Evolutionary conservation across 2,888 invertebrate species (phyloP).

Genomic region (Metacarcinus magister): DNA sequence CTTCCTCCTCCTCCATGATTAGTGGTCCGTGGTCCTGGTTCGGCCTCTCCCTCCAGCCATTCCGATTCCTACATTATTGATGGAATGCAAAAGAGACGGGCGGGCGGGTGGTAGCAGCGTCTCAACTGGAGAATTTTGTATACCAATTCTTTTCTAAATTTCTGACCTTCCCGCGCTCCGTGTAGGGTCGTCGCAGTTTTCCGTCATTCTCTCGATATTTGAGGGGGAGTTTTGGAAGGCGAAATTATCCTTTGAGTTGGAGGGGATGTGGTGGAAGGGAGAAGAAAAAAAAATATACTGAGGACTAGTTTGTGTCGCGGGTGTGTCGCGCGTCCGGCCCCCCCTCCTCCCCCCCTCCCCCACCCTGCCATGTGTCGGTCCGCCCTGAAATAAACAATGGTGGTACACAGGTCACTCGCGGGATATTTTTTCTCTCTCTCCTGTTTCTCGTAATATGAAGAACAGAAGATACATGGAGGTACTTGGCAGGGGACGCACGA

Average conservation of each 20-base stretch:
- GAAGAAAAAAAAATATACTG: not conserved
- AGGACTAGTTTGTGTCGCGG: constrained; percentile 14
- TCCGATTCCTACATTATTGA: constrained; percentile 79
- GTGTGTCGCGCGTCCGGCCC: not conserved
- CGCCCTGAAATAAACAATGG: constrained; percentile 64
- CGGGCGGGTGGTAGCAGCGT: constrained; percentile 65
- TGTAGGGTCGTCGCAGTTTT: not conserved
- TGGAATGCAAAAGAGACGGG: constrained; percentile 78
- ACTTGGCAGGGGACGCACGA: not conserved
- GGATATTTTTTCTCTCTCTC: not conserved
- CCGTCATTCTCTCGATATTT: constrained; percentile 3
- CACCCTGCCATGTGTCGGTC: not conserved
- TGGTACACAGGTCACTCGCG: constrained; percentile 54
- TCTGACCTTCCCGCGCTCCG: constrained; percentile 37
- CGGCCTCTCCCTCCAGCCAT: constrained; percentile 76
- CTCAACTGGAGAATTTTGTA: constrained; percentile 69
- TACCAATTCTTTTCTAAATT: constrained; percentile 65
- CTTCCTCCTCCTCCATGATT: constrained; percentile 66
- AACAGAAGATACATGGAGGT: constrained; percentile 26
- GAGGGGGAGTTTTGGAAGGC: not conserved
- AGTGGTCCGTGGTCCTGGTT: constrained; percentile 75
- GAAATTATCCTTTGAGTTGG: not conserved
- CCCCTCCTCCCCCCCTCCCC: not conserved
- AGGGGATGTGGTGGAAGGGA: not conserved
- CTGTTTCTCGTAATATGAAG: not conserved